phyloP scores from a whole-genome alignment of 2,113 vertebrate species.

The Callorhinus ursinus region DNA sequence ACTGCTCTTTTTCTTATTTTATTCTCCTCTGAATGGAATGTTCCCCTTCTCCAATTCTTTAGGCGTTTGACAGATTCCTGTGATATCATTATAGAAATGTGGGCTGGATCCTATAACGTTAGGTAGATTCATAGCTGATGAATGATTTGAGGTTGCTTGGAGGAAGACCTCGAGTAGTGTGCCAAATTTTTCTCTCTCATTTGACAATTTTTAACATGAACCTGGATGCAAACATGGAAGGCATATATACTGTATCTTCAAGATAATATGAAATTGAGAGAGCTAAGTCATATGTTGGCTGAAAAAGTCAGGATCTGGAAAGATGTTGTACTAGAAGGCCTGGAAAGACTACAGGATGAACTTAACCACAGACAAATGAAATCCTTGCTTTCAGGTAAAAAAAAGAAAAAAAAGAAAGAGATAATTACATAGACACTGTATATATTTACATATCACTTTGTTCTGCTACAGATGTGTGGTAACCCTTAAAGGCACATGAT shows the following conservation, averaged over 20 bases:
- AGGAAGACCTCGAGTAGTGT: not conserved
- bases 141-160: constrained; percentile 55
- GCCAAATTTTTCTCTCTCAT: constrained; percentile 27
- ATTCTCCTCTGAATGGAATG: not conserved
- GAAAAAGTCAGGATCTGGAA: constrained; percentile 40
- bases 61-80: constrained; percentile 42
- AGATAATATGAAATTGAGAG: not conserved
- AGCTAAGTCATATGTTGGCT: not conserved
- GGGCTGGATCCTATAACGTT: not conserved
- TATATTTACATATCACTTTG: not conserved
- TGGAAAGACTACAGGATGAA: not conserved
- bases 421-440: not conserved
- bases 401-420: not conserved
- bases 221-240: not conserved
- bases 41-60: constrained; percentile 29
- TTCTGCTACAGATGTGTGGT: not conserved
- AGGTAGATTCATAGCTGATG: constrained; percentile 33
- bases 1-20: constrained; percentile 46
- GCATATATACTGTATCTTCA: not conserved
- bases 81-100: not conserved
- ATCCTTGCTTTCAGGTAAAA: not conserved
- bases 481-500: not conserved
- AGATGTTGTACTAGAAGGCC: not conserved
- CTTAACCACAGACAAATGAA: not conserved
- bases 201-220: constrained; percentile 5